phyloP scores from a whole-genome alignment of 2,113 vertebrate genomes.

The Puma concolor region DNA sequence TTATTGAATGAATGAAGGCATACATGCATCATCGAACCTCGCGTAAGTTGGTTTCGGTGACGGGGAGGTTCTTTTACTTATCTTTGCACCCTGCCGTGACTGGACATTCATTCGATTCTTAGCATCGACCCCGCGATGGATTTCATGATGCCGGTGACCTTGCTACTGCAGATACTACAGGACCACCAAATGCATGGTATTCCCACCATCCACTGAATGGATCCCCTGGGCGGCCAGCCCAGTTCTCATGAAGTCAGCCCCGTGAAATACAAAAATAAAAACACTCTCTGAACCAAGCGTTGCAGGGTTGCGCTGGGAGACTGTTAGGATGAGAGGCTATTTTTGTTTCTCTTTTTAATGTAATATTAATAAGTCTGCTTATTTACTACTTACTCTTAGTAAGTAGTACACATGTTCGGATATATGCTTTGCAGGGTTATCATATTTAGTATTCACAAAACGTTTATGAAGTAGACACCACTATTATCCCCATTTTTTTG shows the following conservation, averaged over 20 bases:
- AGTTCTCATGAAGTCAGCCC: no score
- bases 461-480: not conserved
- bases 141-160: not conserved
- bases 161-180: accelerated
- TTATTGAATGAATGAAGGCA: not conserved
- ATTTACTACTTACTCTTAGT: not conserved
- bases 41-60: not conserved
- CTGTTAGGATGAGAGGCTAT: not conserved
- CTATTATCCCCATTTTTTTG: not conserved
- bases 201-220: accelerated
- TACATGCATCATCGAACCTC: accelerated
- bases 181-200: accelerated
- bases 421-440: not conserved
- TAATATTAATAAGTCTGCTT: not conserved
- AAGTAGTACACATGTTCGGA: no score
- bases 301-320: not conserved
- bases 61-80: not conserved
- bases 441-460: not conserved
- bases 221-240: no score
- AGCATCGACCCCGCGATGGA: not conserved
- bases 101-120: not conserved
- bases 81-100: no score
- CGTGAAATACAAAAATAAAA: not conserved
- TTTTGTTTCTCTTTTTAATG: not conserved
- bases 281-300: not conserved